Evolutionary conservation across 92 coral and sea anemone genomes (phyloP).

Genomic region (Meandrina meandrites): DNA sequence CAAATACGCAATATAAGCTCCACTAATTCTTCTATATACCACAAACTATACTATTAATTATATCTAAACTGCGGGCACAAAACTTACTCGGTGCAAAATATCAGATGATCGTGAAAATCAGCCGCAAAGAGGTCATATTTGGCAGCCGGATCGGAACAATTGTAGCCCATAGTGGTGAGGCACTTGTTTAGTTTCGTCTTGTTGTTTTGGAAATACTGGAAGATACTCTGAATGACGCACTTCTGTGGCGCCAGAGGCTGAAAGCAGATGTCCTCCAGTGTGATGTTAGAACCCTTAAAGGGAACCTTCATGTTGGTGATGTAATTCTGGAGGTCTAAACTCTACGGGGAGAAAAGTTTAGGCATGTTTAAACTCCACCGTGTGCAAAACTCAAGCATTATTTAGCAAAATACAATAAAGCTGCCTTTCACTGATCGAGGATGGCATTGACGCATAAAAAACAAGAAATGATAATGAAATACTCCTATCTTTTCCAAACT

Average conservation of each 20-base stretch:
- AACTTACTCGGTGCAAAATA: conserved; percentile 59
- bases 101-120: conserved; percentile 70
- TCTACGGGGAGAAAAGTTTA: conserved; percentile 28
- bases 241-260: conserved; percentile 43
- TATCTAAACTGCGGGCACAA: neutral
- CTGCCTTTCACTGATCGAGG: too few relatives aligned
- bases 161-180: conserved; percentile 24
- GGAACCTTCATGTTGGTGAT: conserved; percentile 45
- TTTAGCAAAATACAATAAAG: too few relatives aligned
- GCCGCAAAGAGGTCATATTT: conserved; percentile 36
- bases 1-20: too few relatives aligned
- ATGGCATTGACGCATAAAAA: too few relatives aligned
- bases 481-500: too few relatives aligned
- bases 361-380: neutral
- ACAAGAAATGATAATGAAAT: too few relatives aligned
- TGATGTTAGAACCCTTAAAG: conserved; percentile 21
- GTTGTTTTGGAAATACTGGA: conserved; percentile 77
- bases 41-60: too few relatives aligned
- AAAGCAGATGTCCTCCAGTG: conserved; percentile 59
- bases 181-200: conserved; percentile 59
- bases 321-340: conserved; percentile 50
- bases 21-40: too few relatives aligned
- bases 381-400: too few relatives aligned
- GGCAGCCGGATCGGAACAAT: neutral
- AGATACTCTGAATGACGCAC: conserved; percentile 53